Conservation (phyloP, 2,113 vertebrate species). For the Grantiella picta region DNA sequence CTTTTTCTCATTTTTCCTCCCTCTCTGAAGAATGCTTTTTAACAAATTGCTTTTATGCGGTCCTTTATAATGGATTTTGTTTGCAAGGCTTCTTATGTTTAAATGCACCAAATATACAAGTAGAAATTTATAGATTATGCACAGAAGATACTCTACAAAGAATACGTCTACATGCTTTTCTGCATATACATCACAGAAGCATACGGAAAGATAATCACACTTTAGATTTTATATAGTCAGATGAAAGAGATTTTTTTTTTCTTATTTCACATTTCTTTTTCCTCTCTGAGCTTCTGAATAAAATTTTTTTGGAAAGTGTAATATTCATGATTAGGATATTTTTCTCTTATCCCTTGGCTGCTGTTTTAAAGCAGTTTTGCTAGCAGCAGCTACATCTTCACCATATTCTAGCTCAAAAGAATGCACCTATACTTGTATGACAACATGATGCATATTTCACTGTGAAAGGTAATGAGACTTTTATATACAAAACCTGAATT, state of each 20-base stretch:
- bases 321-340: neutral
- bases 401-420: neutral
- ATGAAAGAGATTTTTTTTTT: neutral
- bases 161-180: neutral
- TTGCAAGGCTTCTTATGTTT: neutral
- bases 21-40: neutral
- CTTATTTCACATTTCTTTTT: neutral
- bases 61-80: neutral
- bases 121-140: conserved; percentile 1
- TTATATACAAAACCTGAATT: neutral
- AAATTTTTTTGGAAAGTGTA: neutral
- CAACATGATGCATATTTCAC: neutral
- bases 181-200: neutral
- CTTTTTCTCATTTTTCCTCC: neutral
- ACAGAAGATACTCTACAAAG: neutral
- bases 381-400: neutral
- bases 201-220: conserved; percentile 9
- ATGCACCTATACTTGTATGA: neutral
- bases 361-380: neutral
- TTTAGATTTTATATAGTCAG: neutral
- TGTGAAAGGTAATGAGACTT: neutral
- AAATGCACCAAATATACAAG: neutral
- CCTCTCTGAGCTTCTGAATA: neutral
- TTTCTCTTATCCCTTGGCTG: neutral
- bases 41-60: neutral